These are phyloP conservation scores for Otus sunia DNA, from an alignment of 2,113 vertebrate genomes.

Conservation along the genomic window DNA sequence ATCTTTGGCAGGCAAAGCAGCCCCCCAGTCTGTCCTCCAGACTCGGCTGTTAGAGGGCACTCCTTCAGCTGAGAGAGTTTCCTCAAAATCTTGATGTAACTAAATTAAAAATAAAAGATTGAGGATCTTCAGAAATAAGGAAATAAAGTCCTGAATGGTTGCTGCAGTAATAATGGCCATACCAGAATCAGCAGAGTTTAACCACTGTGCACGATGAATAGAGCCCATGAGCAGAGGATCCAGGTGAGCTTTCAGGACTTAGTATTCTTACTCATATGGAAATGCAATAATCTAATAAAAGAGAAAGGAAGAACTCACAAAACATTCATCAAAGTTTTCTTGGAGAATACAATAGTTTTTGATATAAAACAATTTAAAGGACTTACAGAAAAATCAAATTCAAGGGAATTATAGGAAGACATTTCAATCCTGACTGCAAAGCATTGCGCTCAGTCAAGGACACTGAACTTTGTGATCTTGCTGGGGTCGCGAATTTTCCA, in stretches of 20 bases:
- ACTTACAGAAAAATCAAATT: neutral
- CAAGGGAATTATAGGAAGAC: neutral
- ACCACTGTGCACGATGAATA: neutral
- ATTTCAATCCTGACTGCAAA: neutral
- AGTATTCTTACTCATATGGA: neutral
- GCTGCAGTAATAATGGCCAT: neutral
- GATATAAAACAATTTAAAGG: neutral
- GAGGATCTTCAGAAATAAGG: neutral
- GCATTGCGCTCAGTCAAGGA: neutral
- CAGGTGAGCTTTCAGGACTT: neutral
- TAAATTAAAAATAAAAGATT: neutral
- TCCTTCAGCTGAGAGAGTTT: neutral
- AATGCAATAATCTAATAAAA: neutral
- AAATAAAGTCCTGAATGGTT: neutral
- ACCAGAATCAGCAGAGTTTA: neutral
- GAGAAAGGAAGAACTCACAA: neutral
- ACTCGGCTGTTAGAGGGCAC: neutral
- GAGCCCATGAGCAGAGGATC: neutral
- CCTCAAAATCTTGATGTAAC: neutral
- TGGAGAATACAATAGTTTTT: accelerated
- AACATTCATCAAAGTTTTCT: neutral
- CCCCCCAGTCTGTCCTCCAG: neutral
- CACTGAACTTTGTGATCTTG: constrained; percentile 31
- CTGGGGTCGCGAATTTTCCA: neutral
- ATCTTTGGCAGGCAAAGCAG: neutral